Evolutionary conservation across 1,140 invertebrate species (phyloP).

Genomic region (Drosophila lowei): DNA sequence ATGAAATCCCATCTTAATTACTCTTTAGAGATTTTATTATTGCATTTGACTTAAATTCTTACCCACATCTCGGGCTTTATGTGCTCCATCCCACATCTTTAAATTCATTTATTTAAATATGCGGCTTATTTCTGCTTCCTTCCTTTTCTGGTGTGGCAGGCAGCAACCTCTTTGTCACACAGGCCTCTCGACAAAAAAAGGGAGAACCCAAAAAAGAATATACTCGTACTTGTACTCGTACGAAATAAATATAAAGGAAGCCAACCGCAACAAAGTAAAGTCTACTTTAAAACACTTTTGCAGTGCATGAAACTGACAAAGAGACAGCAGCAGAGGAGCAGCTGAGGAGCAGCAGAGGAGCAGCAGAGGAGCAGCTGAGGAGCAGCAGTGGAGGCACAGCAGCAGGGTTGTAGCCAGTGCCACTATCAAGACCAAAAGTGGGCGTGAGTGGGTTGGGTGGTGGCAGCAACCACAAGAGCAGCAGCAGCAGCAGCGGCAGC

Average conservation of each 20-base stretch:
- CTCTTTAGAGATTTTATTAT: not conserved
- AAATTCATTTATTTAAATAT: constrained; percentile 43
- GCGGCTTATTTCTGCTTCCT: constrained; percentile 17
- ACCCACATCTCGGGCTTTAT: not conserved
- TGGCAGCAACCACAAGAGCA: constrained; percentile 20
- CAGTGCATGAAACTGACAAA: constrained; percentile 61
- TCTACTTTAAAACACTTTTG: constrained; percentile 70
- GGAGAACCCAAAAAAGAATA: constrained; percentile 17
- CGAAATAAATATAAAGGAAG: constrained; percentile 58
- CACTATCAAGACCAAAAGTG: constrained; percentile 36
- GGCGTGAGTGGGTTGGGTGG: not conserved
- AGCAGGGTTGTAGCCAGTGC: constrained; percentile 10
- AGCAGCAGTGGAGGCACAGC: not conserved
- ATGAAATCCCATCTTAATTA: constrained; percentile 1
- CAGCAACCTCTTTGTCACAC: constrained; percentile 28
- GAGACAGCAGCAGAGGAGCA: constrained; percentile 38
- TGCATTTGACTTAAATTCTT: no score
- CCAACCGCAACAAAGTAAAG: constrained; percentile 65
- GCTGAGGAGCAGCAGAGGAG: not conserved
- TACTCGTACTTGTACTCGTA: not conserved
- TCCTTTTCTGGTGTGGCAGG: not conserved
- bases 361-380: not conserved
- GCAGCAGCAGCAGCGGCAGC: not conserved
- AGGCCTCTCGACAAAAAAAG: constrained; percentile 16
- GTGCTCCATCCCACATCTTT: constrained; percentile 20